Evolutionary conservation across 2,113 vertebrate species (phyloP).

Genomic region (Psettodes erumei): DNA sequence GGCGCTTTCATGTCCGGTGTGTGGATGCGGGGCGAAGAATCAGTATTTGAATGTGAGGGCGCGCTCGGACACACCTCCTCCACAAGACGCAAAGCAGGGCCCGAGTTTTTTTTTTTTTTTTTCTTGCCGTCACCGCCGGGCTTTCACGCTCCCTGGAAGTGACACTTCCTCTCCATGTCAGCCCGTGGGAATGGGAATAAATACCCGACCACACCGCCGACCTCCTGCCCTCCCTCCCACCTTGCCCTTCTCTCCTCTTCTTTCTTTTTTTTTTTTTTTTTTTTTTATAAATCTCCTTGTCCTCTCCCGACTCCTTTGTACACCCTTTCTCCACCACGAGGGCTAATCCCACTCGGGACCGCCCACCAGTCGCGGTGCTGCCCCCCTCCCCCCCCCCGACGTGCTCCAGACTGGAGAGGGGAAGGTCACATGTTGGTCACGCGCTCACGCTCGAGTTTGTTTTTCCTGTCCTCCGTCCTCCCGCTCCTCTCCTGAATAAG

Average conservation of each 20-base stretch:
- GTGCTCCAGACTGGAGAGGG: slow-evolving; percentile 66
- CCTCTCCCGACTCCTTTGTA: slow-evolving; percentile 67
- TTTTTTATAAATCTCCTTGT: slow-evolving; percentile 44
- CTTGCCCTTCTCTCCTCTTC: not conserved
- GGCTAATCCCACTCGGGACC: slow-evolving; percentile 71
- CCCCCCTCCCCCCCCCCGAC: slow-evolving; percentile 58
- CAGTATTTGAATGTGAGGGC: not conserved
- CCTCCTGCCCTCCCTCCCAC: slow-evolving; percentile 19
- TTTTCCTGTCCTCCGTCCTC: slow-evolving; percentile 21
- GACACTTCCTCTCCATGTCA: slow-evolving; percentile 68
- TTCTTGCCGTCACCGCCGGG: slow-evolving; percentile 38
- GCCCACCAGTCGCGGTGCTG: slow-evolving; percentile 65
- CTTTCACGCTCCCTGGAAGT: slow-evolving; percentile 61
- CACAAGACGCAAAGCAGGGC: slow-evolving; percentile 4
- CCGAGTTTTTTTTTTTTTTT: too few species aligned
- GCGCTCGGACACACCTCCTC: not conserved
- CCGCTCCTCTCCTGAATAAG: slow-evolving; percentile 20
- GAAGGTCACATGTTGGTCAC: slow-evolving; percentile 81
- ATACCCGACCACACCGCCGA: slow-evolving; percentile 48
- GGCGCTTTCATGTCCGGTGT: too few species aligned
- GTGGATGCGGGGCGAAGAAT: not conserved
- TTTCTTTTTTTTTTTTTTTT: not conserved
- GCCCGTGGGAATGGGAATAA: slow-evolving; percentile 44
- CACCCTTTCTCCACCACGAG: slow-evolving; percentile 56
- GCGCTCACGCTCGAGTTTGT: slow-evolving; percentile 42